Evolutionary conservation across 2,888 invertebrate species (phyloP), one percentile per base, ranked within the genome.

Genomic region (Cartodere bifasciata): DNA sequence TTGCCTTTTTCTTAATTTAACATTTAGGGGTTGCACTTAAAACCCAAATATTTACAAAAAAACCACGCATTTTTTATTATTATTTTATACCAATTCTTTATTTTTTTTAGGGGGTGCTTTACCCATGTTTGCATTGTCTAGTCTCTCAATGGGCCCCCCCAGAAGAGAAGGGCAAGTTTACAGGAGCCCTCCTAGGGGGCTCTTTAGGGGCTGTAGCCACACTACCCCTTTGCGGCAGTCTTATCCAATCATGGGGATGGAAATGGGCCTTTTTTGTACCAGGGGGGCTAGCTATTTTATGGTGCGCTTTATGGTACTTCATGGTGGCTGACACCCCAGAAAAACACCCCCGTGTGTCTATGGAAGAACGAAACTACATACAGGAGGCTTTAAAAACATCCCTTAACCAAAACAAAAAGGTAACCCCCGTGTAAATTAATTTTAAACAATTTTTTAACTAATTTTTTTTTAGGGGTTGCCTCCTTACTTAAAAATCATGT

Each of bases 401-500:
- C 37, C 56, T 74, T 15, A 60, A 62, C 34, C 67, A 64, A 47
- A 46, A 43, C 23, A 64, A 68, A 38, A 68, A 70, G 64, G 74
- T 73, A 44, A 53, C n/a, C n/a, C n/a, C n/a, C n/a, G n/a, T n/a
- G n/a, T n/a, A n/a, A n/a, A 17, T 6, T 9, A 17, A 9, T 6
- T 17, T 9, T 9, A 17, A 17, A 17, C n/a, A 9, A 17, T 17
- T 17, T 17, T 17, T 6, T 17, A 17, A 9, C 5, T 28, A 20
- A 6, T 5, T 12, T 9, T 23, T 5, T 65, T 65, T 29, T 63
- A 81, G 70, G 60, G 68, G 34, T 60, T 73, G 26, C 78, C 78
- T 1, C 83, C 83, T 2, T 67, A 78, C 42, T 65, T 59, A 44
- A 58, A 62, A 16, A 72, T 83, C 20, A 38, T 71, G 10, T 53